Conservation (phyloP, 2,888 invertebrate genomes). For the Apamea anceps region DNA sequence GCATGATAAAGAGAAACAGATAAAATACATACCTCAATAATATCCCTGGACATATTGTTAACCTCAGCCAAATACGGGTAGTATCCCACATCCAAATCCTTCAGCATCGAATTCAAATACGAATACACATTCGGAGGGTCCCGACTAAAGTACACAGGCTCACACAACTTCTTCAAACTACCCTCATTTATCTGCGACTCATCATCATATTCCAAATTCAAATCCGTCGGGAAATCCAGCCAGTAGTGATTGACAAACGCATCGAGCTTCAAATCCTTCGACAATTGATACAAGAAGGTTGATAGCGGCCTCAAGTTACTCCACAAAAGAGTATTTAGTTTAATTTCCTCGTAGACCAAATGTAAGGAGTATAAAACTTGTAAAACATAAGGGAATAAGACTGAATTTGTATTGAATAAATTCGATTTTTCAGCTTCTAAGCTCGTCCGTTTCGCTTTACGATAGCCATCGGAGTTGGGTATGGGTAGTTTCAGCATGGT, state of each 20-base stretch:
- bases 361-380: conserved; percentile 95
- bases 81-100: conserved; percentile 87
- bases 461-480: conserved; percentile 59
- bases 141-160: conserved; percentile 91
- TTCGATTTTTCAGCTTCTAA: conserved; percentile 76
- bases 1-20: too few species aligned
- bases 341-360: conserved; percentile 97
- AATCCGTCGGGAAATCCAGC: conserved; percentile 94
- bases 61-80: conserved; percentile 94
- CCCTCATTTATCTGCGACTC: conserved; percentile 89
- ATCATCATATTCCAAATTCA: conserved; percentile 81
- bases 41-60: conserved; percentile 93
- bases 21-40: conserved; percentile 92
- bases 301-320: conserved; percentile 93
- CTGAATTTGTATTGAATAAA: conserved; percentile 91
- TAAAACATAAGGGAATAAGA: conserved; percentile 93
- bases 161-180: conserved; percentile 90
- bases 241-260: conserved; percentile 95
- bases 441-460: conserved; percentile 64
- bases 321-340: conserved; percentile 93
- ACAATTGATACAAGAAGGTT: conserved; percentile 93
- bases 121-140: conserved; percentile 93
- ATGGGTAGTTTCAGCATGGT: conserved; percentile 83
- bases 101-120: conserved; percentile 92
- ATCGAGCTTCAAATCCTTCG: conserved; percentile 93